Evolutionary conservation across 1,140 invertebrate genomes (phyloP).

Genomic region (Microvelia longipes): DNA sequence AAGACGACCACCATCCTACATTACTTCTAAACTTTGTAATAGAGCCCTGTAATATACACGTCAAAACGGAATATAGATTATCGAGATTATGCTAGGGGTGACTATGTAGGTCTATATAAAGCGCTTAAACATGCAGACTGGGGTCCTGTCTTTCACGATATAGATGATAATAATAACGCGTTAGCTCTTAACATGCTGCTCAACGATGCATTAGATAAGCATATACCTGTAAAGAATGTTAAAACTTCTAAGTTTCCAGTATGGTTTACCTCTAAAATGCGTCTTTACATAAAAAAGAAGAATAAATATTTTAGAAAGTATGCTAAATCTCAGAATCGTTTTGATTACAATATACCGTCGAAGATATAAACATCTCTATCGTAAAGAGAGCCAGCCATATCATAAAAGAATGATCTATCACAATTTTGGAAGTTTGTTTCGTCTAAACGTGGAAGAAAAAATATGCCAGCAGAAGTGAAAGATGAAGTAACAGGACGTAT

Average conservation of each 20-base stretch:
- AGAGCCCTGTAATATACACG: neutral
- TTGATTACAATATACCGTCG: neutral
- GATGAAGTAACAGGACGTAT: neutral
- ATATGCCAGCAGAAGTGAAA: neutral
- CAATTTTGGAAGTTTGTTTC: neutral
- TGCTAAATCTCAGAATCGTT: neutral
- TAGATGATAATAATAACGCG: neutral
- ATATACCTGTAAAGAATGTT: neutral
- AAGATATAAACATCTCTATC: neutral
- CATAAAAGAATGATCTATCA: neutral
- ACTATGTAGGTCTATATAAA: neutral
- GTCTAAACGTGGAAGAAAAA: neutral
- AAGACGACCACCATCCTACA: neutral
- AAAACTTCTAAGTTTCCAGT: neutral
- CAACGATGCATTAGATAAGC: neutral
- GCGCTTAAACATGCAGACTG: neutral
- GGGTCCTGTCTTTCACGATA: neutral
- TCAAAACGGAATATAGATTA: neutral
- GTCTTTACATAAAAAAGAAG: neutral
- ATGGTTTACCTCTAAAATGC: neutral
- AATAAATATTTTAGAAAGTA: neutral
- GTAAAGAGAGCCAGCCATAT: neutral
- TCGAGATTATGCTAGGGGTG: neutral
- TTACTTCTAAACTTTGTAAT: neutral
- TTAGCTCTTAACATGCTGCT: neutral